phyloP scores from a whole-genome alignment of 2,113 vertebrate genomes.

The Phoenicopterus ruber region DNA sequence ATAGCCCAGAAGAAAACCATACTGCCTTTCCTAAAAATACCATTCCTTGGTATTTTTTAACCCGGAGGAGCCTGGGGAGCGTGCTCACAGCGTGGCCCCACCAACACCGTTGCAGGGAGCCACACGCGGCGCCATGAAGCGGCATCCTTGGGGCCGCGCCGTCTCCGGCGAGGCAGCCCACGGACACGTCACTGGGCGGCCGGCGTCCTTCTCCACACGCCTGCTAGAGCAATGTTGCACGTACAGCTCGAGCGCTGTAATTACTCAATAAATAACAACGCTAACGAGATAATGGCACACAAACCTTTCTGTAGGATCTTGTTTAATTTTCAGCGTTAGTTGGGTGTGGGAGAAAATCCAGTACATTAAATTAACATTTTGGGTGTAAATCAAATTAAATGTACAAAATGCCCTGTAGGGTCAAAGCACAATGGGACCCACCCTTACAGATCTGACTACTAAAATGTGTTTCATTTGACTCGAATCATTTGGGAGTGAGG shows the following conservation, averaged over 20 bases:
- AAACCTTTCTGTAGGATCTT: not conserved
- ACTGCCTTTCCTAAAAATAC: not conserved
- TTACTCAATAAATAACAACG: not conserved
- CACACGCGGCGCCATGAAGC: rapidly evolving
- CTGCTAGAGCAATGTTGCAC: not conserved
- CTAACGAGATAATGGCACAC: not conserved
- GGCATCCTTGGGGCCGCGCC: rapidly evolving
- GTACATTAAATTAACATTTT: not conserved
- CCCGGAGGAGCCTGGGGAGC: not conserved
- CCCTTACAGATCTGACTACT: not conserved
- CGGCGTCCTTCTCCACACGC: rapidly evolving
- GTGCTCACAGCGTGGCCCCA: not conserved
- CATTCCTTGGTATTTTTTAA: not conserved
- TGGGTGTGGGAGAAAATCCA: constrained; percentile 36
- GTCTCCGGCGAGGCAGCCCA: not conserved
- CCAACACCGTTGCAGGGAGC: not conserved
- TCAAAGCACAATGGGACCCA: constrained; percentile 7
- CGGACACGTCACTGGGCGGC: rapidly evolving
- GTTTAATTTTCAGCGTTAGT: not conserved
- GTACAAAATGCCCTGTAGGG: not conserved
- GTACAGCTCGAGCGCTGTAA: not conserved
- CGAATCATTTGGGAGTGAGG: not conserved
- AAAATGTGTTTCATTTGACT: constrained; percentile 8
- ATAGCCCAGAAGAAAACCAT: not conserved
- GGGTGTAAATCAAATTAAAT: constrained; percentile 38